Conservation (phyloP, 1,140 invertebrate genomes). For the Euwallacea fornicatus region DNA sequence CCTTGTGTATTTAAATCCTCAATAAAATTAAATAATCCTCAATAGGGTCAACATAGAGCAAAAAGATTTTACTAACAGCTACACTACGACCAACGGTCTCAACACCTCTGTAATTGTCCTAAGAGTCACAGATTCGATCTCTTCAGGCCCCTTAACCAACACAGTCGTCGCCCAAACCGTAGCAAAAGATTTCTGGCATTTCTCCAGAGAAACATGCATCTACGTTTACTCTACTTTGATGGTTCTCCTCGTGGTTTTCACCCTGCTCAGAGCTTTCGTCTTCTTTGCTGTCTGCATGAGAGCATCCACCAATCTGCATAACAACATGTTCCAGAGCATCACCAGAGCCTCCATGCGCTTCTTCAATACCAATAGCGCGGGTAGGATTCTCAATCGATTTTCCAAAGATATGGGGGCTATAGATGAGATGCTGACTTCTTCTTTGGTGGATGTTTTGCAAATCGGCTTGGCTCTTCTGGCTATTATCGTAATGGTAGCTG, state of each 20-base stretch:
- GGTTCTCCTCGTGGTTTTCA: conserved; percentile 45
- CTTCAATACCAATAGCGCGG: conserved; percentile 79
- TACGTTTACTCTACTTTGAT: conserved; percentile 49
- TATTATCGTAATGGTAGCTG: conserved; percentile 71
- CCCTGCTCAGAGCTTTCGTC: conserved; percentile 53
- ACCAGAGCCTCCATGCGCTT: conserved; percentile 77
- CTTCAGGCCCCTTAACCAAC: neutral
- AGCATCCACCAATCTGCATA: conserved; percentile 68
- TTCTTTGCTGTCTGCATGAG: conserved; percentile 65
- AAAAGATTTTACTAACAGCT: conserved; percentile 36
- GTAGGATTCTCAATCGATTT: conserved; percentile 66
- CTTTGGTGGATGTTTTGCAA: conserved; percentile 58
- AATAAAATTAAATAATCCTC: too few species aligned
- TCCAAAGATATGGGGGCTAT: conserved; percentile 75
- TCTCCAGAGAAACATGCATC: conserved; percentile 47
- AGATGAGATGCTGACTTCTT: conserved; percentile 80
- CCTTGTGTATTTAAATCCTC: neutral
- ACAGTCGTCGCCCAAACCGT: neutral
- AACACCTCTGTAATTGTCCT: neutral
- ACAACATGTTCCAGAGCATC: conserved; percentile 75
- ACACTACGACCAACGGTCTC: neutral
- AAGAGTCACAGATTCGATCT: neutral
- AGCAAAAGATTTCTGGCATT: conserved; percentile 43
- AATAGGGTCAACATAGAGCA: conserved; percentile 56
- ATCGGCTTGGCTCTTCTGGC: conserved; percentile 73